Conservation (phyloP, 2,113 vertebrate genomes). For the Brachirus orientalis region DNA sequence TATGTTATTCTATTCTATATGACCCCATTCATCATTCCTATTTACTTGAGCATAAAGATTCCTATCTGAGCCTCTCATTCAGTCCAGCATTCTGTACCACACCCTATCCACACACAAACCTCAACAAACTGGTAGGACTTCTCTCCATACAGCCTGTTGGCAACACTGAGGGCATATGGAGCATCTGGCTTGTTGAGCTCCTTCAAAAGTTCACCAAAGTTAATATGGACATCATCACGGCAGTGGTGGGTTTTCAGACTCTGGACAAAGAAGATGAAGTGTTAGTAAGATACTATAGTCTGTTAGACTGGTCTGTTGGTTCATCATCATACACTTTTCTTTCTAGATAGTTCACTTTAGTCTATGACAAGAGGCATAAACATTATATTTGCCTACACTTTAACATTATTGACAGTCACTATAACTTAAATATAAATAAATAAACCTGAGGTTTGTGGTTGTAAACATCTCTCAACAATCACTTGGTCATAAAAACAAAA, state of each 20-base stretch:
- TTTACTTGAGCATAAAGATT: background rate
- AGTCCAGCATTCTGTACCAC: background rate
- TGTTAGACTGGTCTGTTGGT: background rate
- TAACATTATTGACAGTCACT: no score
- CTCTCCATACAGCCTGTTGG: constrained; percentile 90
- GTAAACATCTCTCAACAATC: no score
- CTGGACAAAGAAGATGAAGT: constrained; percentile 44
- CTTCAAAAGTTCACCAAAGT: constrained; percentile 80
- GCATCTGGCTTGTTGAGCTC: constrained; percentile 82
- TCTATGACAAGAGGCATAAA: no score
- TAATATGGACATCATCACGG: constrained; percentile 76
- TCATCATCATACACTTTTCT: background rate
- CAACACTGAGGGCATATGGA: constrained; percentile 85
- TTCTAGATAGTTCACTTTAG: no score
- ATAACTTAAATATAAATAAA: no score
- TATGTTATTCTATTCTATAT: background rate
- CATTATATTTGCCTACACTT: no score
- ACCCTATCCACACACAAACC: constrained; percentile 66
- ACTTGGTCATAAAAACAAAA: no score
- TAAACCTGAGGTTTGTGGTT: no score
- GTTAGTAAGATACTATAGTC: background rate
- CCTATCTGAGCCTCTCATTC: background rate
- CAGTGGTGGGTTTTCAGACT: constrained; percentile 51
- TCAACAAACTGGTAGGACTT: constrained; percentile 85
- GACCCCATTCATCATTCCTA: background rate